Percentiles rank a stretch among this genome's conserved stretches.
Evolutionary conservation across 2,113 vertebrate species (phyloP).

Genomic region (Aspiorhynchus laticeps): DNA sequence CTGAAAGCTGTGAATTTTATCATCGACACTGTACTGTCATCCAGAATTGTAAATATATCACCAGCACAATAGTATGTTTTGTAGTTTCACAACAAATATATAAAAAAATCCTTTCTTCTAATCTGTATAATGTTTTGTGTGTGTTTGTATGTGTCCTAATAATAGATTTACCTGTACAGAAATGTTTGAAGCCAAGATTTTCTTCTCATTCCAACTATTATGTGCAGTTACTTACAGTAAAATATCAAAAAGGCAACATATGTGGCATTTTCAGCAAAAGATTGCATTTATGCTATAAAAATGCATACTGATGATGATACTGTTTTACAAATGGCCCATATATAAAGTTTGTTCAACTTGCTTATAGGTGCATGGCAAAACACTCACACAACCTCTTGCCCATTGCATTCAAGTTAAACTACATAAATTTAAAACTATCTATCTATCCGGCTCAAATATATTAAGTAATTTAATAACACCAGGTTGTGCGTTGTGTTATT

Average conservation of each 20-base stretch:
- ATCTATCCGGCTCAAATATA: too few relatives aligned
- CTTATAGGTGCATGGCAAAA: background rate
- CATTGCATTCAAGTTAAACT: background rate
- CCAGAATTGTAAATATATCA: slow-evolving; percentile 82
- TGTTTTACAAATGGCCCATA: too few relatives aligned
- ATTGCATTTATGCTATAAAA: background rate
- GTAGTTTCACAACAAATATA: slow-evolving; percentile 83
- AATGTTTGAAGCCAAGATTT: background rate
- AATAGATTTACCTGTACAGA: background rate
- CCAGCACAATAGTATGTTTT: slow-evolving; percentile 80
- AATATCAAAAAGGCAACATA: background rate
- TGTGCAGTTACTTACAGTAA: background rate
- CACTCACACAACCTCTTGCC: background rate
- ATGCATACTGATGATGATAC: too few relatives aligned
- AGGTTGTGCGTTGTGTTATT: background rate
- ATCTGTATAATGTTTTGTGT: slow-evolving; percentile 28
- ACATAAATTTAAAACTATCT: too few relatives aligned
- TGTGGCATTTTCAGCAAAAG: background rate
- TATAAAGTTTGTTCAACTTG: background rate
- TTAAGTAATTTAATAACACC: too few relatives aligned
- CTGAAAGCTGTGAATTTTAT: slow-evolving; percentile 83
- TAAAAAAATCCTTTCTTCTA: slow-evolving; percentile 71
- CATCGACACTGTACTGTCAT: slow-evolving; percentile 76
- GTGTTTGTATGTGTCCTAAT: background rate
- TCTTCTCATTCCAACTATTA: background rate